Evolutionary conservation across 2,113 vertebrate genomes (phyloP).

Genomic region (Trematomus loennbergii): DNA sequence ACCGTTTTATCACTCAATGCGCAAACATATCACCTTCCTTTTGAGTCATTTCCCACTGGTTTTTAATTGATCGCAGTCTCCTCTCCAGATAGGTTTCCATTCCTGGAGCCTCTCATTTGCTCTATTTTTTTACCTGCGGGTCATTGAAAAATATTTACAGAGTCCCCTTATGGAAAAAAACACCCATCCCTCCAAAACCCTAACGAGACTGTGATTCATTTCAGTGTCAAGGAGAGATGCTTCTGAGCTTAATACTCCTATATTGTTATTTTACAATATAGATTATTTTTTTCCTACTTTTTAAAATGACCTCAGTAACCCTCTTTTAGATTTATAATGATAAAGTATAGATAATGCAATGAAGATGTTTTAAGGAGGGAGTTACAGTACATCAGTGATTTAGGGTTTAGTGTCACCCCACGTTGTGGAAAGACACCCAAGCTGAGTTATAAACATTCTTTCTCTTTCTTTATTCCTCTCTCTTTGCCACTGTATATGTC

Average conservation of each 20-base stretch:
- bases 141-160: slow-evolving; percentile 66
- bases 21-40: slow-evolving; percentile 29
- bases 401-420: slow-evolving; percentile 1
- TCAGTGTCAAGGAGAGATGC: slow-evolving; percentile 27
- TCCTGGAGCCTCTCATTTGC: slow-evolving; percentile 45
- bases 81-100: slow-evolving; percentile 25
- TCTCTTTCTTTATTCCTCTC: slow-evolving; percentile 3
- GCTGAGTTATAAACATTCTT: background rate
- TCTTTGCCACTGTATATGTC: slow-evolving; percentile 11
- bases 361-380: slow-evolving; percentile 4
- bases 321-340: slow-evolving; percentile 10
- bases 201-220: slow-evolving; percentile 34
- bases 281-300: slow-evolving; percentile 11
- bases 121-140: slow-evolving; percentile 78
- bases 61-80: slow-evolving; percentile 50
- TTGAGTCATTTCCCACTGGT: slow-evolving; percentile 53
- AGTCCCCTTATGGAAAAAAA: slow-evolving; percentile 40
- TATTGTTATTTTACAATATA: slow-evolving; percentile 22
- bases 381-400: slow-evolving; percentile 5
- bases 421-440: slow-evolving; percentile 1
- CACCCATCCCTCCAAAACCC: background rate
- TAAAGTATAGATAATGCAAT: slow-evolving; percentile 2
- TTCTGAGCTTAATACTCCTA: slow-evolving; percentile 23
- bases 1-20: slow-evolving; percentile 35
- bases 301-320: slow-evolving; percentile 41